A percentile compares a stretch with the other conserved stretches of the same genome.
These are phyloP conservation scores for Andrena fulva DNA, from an alignment of 2,888 invertebrate genomes.

Conservation along the genomic window DNA sequence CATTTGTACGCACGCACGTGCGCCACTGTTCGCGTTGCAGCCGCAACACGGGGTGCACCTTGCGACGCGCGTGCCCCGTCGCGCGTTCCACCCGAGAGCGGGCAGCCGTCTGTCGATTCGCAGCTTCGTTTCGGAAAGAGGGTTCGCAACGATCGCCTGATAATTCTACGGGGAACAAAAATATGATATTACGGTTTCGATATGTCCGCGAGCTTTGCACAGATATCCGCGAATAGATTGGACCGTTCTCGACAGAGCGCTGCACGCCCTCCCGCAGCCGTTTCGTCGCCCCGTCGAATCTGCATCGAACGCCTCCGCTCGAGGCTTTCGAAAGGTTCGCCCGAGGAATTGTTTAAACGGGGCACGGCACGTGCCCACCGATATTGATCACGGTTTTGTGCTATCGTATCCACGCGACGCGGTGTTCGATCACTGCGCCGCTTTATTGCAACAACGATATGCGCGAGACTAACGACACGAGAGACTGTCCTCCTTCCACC, in stretches of 20 bases:
- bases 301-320: too few relatives aligned
- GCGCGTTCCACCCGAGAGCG: not conserved
- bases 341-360: not conserved
- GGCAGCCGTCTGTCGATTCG: slow-evolving; percentile 12
- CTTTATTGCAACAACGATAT: slow-evolving; percentile 59
- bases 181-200: slow-evolving; percentile 49
- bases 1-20: slow-evolving; percentile 22
- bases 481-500: slow-evolving; percentile 13
- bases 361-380: slow-evolving; percentile 13
- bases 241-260: slow-evolving; percentile 32
- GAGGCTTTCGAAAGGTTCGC: slow-evolving; percentile 10
- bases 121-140: slow-evolving; percentile 11
- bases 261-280: slow-evolving; percentile 4
- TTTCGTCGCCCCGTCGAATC: too few relatives aligned
- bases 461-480: slow-evolving; percentile 35
- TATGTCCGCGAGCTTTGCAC: slow-evolving; percentile 56
- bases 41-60: not conserved
- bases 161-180: slow-evolving; percentile 21
- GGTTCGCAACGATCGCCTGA: slow-evolving; percentile 4
- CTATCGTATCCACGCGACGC: slow-evolving; percentile 41
- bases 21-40: not conserved
- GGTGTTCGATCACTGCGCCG: slow-evolving; percentile 40
- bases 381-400: slow-evolving; percentile 59
- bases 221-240: slow-evolving; percentile 13
- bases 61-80: not conserved